Base-by-base conservation (phyloP, 2,113 vertebrate genomes). In the Pelecanoides urinatrix region DNA sequence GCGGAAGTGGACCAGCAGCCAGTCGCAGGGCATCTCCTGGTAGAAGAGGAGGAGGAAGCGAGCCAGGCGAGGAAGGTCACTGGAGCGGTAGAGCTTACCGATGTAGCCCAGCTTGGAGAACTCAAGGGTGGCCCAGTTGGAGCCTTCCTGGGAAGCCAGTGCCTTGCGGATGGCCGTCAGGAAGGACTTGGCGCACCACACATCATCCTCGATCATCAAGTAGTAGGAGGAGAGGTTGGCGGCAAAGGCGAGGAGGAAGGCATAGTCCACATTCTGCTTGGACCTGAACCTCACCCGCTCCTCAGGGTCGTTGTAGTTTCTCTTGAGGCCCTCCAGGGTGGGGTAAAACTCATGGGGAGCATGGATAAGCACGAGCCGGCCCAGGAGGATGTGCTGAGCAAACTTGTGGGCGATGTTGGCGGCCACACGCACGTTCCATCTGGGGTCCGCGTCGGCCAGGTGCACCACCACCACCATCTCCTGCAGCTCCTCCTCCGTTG, bases 51-150 rank as follows among this genome's bases (percentile, higher is more conserved):
- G 98, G 34, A 99, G 98, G 88, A 99, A 99, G 11, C 95, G 95
- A 7, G 98, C 97, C 83, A 99, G 95, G 32, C 92, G 98, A 50
- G 98, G 97, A 34, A 99, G 97, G 62, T 99, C 97, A 0, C 72
- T 91, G 4, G 98, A 98, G 65, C 50, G 98, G 92, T 99, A 99
- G 26, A 99, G 99, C 81, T 99, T 99, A 4, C 99, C 99, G 0
- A 99, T 99, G 91, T 98, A 98, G 29, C 98, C 98, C 45, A 99
- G 98, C 68, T 95, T 96, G 42, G 99, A 99, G 90, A 99, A 99
- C 61, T 99, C 99, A 14, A 99, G 91, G 7, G 93, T 99, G 34
- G 98, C 98, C 99, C 99, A 99, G 36, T 62, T 95, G 7, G 75
- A 65, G n/a, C 92, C 74, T 19, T 96, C 89, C 12, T n/a, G 71